Evolutionary conservation across 2,113 vertebrate species (phyloP).

Genomic region (Tapirus terrestris): DNA sequence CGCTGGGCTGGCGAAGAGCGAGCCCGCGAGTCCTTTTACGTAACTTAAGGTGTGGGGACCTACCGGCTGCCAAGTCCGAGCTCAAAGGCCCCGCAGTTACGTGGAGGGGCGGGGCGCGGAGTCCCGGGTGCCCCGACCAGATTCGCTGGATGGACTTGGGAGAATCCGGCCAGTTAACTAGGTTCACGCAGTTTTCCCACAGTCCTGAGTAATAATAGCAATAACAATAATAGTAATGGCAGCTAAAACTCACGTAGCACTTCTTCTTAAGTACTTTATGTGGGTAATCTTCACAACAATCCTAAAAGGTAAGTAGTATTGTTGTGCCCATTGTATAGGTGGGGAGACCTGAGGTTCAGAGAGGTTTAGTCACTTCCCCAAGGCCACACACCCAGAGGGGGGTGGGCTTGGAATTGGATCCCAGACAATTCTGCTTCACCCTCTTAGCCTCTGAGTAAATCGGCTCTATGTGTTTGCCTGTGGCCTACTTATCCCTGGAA

Average conservation of each 20-base stretch:
- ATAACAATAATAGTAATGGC: background rate
- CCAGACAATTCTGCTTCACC: background rate
- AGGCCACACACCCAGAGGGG: background rate
- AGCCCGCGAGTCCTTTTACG: background rate
- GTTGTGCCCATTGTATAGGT: background rate
- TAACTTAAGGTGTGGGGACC: constrained; percentile 34
- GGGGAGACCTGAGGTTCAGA: background rate
- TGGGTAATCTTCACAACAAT: no score
- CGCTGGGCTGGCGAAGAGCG: background rate
- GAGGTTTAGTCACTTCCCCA: background rate
- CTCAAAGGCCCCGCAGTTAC: background rate
- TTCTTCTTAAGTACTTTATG: background rate
- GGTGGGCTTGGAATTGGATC: background rate
- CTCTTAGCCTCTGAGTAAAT: background rate
- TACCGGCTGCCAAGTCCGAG: background rate
- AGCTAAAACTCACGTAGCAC: background rate
- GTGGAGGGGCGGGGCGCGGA: background rate
- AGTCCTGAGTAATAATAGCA: background rate
- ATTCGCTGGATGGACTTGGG: background rate
- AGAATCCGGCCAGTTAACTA: fast-evolving
- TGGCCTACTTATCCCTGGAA: background rate
- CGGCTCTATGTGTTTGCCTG: fast-evolving
- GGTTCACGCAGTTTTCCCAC: background rate
- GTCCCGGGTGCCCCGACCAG: background rate
- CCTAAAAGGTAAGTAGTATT: background rate